phyloP scores from a whole-genome alignment of 2,113 vertebrate species.

The Nerophis ophidion region DNA sequence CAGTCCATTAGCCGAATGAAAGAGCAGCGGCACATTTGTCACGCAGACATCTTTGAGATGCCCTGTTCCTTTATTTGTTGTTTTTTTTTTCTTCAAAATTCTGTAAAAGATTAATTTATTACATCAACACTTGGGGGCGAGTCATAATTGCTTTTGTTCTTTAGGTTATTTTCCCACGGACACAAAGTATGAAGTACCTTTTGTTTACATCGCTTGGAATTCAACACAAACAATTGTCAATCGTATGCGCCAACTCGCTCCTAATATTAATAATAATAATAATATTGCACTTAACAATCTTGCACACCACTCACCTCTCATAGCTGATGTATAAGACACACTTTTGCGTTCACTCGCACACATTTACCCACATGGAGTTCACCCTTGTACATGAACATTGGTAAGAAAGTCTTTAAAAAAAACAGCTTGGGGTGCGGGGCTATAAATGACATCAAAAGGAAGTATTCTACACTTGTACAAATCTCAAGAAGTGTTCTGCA shows the following conservation, averaged over 20 bases:
- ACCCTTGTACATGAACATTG: conserved; percentile 77
- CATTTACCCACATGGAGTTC: conserved; percentile 26
- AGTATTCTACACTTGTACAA: conserved; percentile 90
- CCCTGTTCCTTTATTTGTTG: conserved; percentile 27
- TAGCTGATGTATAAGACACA: conserved; percentile 52
- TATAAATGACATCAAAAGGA: conserved; percentile 88
- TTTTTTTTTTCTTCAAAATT: conserved; percentile 23
- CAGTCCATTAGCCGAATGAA: neutral
- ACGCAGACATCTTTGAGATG: conserved; percentile 34
- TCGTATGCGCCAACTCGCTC: conserved; percentile 66
- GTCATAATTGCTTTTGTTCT: conserved; percentile 18
- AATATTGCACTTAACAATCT: conserved; percentile 88
- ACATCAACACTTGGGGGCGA: conserved; percentile 25
- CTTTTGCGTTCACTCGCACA: conserved; percentile 69
- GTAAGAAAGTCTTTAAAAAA: conserved; percentile 73
- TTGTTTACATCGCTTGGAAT: conserved; percentile 79
- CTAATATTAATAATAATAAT: conserved; percentile 60
- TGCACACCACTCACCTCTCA: conserved; percentile 68
- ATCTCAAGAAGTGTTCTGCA: conserved; percentile 77
- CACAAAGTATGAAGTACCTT: conserved; percentile 66
- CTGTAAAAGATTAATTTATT: conserved; percentile 44
- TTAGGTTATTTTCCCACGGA: conserved; percentile 21
- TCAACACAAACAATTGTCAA: conserved; percentile 76
- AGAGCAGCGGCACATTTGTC: neutral
- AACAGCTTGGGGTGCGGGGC: conserved; percentile 61